Evolutionary conservation across 2,888 invertebrate genomes (phyloP).

Genomic region (Cryptocephalus primarius): DNA sequence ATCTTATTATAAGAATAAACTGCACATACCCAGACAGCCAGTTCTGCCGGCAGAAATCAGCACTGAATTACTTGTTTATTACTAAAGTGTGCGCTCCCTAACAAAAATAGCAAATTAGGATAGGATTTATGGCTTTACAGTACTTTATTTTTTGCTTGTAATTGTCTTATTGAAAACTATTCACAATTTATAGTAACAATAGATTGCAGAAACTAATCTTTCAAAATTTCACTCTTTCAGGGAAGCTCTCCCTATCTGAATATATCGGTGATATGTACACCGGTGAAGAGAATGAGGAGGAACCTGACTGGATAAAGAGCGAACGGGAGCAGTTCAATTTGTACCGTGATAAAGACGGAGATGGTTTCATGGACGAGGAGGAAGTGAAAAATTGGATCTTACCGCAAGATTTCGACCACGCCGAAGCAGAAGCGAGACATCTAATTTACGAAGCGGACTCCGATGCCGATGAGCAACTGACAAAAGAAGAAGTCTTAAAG

Average conservation of each 20-base stretch:
- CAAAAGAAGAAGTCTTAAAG: slow-evolving; percentile 79
- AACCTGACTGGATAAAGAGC: slow-evolving; percentile 93
- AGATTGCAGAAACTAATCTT: no score
- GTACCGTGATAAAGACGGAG: slow-evolving; percentile 76
- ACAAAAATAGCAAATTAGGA: no score
- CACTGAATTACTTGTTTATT: no score
- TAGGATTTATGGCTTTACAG: no score
- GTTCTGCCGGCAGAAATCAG: no score
- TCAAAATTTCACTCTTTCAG: slow-evolving; percentile 27
- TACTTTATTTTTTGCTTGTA: no score
- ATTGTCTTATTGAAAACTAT: no score
- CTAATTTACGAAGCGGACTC: slow-evolving; percentile 88
- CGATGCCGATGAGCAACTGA: slow-evolving; percentile 82
- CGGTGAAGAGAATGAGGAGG: slow-evolving; percentile 56
- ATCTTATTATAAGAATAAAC: no score
- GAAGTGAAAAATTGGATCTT: slow-evolving; percentile 93
- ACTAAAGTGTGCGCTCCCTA: no score
- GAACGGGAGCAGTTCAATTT: slow-evolving; percentile 85
- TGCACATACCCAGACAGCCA: no score
- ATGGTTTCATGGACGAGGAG: slow-evolving; percentile 77
- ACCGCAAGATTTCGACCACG: slow-evolving; percentile 93
- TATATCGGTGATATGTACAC: slow-evolving; percentile 95
- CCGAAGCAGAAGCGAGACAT: slow-evolving; percentile 92
- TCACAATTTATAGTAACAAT: no score
- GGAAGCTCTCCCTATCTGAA: slow-evolving; percentile 79